Conservation (phyloP, 1,140 invertebrate genomes). For the Augochlora pura region DNA sequence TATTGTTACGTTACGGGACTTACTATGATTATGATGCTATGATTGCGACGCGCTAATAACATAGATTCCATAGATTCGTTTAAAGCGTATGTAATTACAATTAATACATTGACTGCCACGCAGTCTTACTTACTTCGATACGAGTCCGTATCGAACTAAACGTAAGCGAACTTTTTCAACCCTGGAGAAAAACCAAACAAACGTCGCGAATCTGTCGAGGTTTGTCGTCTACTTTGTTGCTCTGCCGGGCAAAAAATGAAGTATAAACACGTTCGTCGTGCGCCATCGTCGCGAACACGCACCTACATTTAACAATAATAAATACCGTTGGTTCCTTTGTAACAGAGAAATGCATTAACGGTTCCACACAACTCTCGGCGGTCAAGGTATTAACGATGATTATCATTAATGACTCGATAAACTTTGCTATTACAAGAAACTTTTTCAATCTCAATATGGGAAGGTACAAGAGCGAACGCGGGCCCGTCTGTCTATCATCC, state of each 20-base stretch:
- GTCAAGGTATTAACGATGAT: constrained; percentile 54
- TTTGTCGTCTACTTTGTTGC: constrained; percentile 32
- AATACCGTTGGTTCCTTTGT: constrained; percentile 46
- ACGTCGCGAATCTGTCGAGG: constrained; percentile 8
- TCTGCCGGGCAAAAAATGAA: constrained; percentile 1
- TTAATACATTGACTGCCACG: constrained; percentile 57
- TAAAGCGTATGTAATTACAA: constrained; percentile 48
- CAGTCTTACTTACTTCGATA: constrained; percentile 37
- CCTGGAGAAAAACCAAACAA: neutral
- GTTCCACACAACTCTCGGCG: constrained; percentile 26
- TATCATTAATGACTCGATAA: constrained; percentile 53
- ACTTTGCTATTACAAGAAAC: constrained; percentile 59
- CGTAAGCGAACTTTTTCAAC: constrained; percentile 7
- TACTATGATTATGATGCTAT: constrained; percentile 56
- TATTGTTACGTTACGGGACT: constrained; percentile 49
- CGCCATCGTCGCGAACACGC: neutral
- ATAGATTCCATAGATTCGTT: constrained; percentile 53
- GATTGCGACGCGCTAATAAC: constrained; percentile 56
- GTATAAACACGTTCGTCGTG: neutral
- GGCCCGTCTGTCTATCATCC: constrained; percentile 37
- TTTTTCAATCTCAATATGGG: constrained; percentile 62
- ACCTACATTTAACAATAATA: constrained; percentile 38
- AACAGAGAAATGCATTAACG: constrained; percentile 23
- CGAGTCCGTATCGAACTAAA: constrained; percentile 23
- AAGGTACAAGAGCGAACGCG: constrained; percentile 52